These are phyloP conservation scores for Chrysolophus pictus DNA, from an alignment of 2,797 vertebrate genomes.

Conservation along the genomic window DNA sequence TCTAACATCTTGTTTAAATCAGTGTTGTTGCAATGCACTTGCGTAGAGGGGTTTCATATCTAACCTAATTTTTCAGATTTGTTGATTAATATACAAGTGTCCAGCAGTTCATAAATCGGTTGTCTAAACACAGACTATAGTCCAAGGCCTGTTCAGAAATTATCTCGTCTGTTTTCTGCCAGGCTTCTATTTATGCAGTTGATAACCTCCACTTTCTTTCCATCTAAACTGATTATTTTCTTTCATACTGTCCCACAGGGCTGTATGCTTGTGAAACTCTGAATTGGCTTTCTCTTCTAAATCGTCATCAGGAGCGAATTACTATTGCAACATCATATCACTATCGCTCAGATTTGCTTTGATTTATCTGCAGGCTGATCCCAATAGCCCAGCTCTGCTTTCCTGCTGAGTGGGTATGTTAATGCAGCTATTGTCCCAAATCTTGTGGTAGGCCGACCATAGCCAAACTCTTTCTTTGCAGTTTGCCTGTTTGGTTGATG, in stretches of 20 bases:
- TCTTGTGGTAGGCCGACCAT: neutral
- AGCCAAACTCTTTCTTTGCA: neutral
- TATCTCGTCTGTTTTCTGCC: neutral
- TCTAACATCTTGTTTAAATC: conserved; percentile 41
- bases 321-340: conserved; percentile 62
- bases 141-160: conserved; percentile 50
- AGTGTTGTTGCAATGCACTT: neutral
- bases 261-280: conserved; percentile 15
- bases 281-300: conserved; percentile 58
- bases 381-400: conserved; percentile 34
- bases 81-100: conserved; percentile 10
- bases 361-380: conserved; percentile 60
- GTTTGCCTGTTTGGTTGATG: neutral
- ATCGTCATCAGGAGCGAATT: conserved; percentile 66
- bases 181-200: neutral
- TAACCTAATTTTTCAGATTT: conserved; percentile 14
- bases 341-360: conserved; percentile 58
- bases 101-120: neutral
- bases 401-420: conserved; percentile 22
- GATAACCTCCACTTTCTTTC: conserved; percentile 42
- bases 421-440: conserved; percentile 54
- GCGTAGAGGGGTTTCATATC: neutral
- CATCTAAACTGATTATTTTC: neutral
- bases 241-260: conserved; percentile 37
- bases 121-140: conserved; percentile 52